phyloP scores from a whole-genome alignment of 2,888 invertebrate genomes.

The Petrophora chlorosata region DNA sequence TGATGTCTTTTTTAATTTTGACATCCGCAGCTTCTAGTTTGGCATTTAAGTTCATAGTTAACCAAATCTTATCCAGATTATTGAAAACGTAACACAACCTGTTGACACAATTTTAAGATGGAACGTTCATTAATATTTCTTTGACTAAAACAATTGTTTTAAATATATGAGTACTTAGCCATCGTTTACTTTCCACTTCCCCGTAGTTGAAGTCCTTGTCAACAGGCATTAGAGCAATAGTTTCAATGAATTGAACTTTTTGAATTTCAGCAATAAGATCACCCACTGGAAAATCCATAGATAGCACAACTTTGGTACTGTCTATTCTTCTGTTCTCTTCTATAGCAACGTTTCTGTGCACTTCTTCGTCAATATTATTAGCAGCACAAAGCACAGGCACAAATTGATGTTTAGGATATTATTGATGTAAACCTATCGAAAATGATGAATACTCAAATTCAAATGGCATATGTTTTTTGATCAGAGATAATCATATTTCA shows the following conservation, averaged over 20 bases:
- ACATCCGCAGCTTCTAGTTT: conserved; percentile 25
- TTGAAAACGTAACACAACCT: background rate
- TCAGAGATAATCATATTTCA: conserved; percentile 1
- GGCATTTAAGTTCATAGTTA: background rate
- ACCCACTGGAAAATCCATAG: conserved; percentile 59
- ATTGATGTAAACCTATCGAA: conserved; percentile 48
- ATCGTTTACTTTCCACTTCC: conserved; percentile 25
- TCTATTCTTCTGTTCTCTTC: conserved; percentile 51
- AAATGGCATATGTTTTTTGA: too few relatives aligned
- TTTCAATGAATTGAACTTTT: conserved; percentile 44
- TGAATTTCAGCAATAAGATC: conserved; percentile 48
- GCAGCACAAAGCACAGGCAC: conserved; percentile 70
- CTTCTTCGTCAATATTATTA: conserved; percentile 60
- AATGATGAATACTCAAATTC: conserved; percentile 65
- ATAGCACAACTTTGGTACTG: conserved; percentile 60
- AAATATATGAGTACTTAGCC: conserved; percentile 18
- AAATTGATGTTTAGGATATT: conserved; percentile 53
- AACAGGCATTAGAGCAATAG: conserved; percentile 32
- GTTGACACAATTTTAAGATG: background rate
- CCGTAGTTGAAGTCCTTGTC: conserved; percentile 20
- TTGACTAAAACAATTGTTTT: too few relatives aligned
- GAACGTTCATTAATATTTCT: background rate
- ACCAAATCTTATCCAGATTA: background rate
- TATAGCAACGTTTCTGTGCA: conserved; percentile 64
- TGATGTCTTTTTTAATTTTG: conserved; percentile 35